Conservation (phyloP, 53 echinoderm and acorn worm genomes). For the Glandiceps talaboti region DNA sequence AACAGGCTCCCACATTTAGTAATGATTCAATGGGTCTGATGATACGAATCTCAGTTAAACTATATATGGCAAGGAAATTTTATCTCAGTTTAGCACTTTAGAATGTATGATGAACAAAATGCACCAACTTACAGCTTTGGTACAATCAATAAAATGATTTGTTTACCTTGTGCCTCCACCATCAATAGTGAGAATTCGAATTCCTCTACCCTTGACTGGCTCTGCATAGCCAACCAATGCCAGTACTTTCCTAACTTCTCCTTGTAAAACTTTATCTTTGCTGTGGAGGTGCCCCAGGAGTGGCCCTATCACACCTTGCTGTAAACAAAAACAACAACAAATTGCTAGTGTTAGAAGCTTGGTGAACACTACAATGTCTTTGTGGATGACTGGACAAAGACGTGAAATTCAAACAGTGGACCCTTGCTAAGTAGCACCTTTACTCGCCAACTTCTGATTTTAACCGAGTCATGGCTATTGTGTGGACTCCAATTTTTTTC, state of each 20-base stretch:
- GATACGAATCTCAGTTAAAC: too few relatives aligned
- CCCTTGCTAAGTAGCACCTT: too few relatives aligned
- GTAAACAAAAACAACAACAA: neutral
- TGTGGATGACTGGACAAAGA: too few relatives aligned
- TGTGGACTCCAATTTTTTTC: too few relatives aligned
- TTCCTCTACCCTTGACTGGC: slow-evolving; percentile 59
- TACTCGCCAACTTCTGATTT: too few relatives aligned
- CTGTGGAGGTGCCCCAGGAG: slow-evolving; percentile 40
- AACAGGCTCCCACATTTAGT: too few relatives aligned
- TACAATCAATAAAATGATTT: neutral
- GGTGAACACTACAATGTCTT: neutral
- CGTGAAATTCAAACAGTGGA: too few relatives aligned
- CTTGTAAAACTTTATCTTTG: slow-evolving; percentile 30
- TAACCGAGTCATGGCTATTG: too few relatives aligned
- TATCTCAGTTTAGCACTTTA: neutral
- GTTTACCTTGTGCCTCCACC: slow-evolving; percentile 82
- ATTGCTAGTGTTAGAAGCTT: neutral
- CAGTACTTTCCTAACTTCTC: slow-evolving; percentile 42
- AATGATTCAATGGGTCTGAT: too few relatives aligned
- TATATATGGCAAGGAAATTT: neutral
- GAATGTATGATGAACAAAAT: neutral
- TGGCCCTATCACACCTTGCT: slow-evolving; percentile 57
- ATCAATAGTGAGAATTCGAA: slow-evolving; percentile 74
- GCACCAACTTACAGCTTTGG: neutral
- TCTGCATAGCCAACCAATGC: slow-evolving; percentile 74